Base-by-base conservation (phyloP, 2,113 vertebrate genomes). In the Peromyscus leucopus region DNA sequence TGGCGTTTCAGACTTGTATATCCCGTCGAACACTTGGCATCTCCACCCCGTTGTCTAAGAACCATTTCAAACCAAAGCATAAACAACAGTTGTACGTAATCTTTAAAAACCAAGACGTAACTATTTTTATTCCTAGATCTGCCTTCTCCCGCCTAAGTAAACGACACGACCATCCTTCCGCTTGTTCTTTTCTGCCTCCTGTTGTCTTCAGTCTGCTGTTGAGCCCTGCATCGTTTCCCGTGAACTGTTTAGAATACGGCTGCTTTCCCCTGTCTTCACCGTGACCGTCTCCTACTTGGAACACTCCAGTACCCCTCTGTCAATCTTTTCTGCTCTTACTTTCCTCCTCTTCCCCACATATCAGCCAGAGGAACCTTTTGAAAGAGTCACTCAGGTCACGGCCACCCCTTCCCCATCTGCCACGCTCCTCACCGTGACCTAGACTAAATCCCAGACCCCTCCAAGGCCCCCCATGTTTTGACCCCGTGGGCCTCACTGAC, bases 321-420 rank as follows among this genome's bases (percentile, higher is more conserved):
- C 46, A 63, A 10, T 39, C 22, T 57, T 91, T 22, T 69, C 57
- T 95, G 85, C 16, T 87, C 91, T 80, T 7, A 31, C 31, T 89
- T 90, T 83, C 22, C 16, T 67, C 57, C 55, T 69, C 1, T 72
- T 85, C 65, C 72, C 51, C 59, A 48, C 65, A 21, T 71, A 84
- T 46, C 57, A 65, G 67, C 94, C 57, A 67, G 92, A n/a, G 26
- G 28, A 39, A 59, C 86, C 42, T 91, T 94, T 82, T 65, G n/a
- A 85, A 91, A 93, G 55, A 91, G 67, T 78, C 93, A 91, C 84
- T 93, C 83, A 51, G 67, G 42, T 79, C 55, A 4, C 36, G 42
- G 42, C 46, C 79, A 10, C 65, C 15, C 55, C 76, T 75, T 46
- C 57, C 28, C 78, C 46, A 36, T 55, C 33, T 76, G 42, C 26